Base-by-base conservation (phyloP, 2,113 vertebrate genomes). In the Thunnus maccoyii region DNA sequence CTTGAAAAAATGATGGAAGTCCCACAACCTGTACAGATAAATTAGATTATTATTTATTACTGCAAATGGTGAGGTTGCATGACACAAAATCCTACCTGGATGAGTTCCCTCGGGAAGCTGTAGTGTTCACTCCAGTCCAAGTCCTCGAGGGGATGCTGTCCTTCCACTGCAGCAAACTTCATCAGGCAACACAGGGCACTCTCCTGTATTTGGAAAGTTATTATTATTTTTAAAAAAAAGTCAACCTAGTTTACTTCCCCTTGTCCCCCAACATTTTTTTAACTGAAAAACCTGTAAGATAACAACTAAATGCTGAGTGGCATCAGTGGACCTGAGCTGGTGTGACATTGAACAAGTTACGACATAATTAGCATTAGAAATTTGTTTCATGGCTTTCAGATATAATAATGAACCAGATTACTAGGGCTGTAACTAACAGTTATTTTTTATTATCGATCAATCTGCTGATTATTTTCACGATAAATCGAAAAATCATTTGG, bases 101-200 rank as follows among this genome's bases (percentile, higher is more conserved):
- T 87, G 18, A 97, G 95, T 15, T 94, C 89, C 8, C 86, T 78
- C 0, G 98, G 98, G 76, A 99, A 99, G 79, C 90, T 94, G 82
- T 95, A 95, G 72, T 93, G 94, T 47, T 96, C 94, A 41, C 95
- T 96, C 96, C 96, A 97, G 84, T 96, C 96, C 22, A 92, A 83
- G 74, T 96, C 94, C 86, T 96, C 91, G 14, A 99, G 84, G 0
- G 98, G 97, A 47, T 94, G 78, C 0, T 57, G 66, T 0, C 96
- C 97, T 94, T 99, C 96, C n/a, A 84, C 74, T 27, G 94, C 95
- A 0, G 97, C 95, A 48, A 99, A 97, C 79, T 95, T 97, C 96
- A 99, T 98, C 11, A 99, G 92, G 0, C 96, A 95, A 51, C 94
- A 93, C 0, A 99, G 92, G 0, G 96, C 90, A 8, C 85, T 44